phyloP scores from a whole-genome alignment of 2,797 vertebrate genomes.

The Tachyglossus aculeatus region DNA sequence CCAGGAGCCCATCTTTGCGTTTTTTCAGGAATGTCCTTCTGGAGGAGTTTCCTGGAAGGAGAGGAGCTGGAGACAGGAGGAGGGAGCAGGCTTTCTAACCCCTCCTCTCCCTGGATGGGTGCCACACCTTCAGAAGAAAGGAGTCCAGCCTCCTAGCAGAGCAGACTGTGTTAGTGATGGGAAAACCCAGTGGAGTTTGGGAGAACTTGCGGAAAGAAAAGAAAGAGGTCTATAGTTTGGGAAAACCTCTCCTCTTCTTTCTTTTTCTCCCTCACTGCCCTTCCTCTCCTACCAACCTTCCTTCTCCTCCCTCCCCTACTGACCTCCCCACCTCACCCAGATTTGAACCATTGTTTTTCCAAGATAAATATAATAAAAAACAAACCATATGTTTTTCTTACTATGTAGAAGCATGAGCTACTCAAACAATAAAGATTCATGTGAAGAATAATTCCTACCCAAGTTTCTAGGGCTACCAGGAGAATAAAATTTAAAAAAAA shows the following conservation, averaged over 20 bases:
- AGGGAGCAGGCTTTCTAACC: neutral
- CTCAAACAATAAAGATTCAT: neutral
- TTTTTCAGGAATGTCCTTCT: too few species aligned
- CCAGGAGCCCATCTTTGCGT: too few species aligned
- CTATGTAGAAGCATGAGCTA: neutral
- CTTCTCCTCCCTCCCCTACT: too few species aligned
- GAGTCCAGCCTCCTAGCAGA: constrained; percentile 16
- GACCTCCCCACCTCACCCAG: neutral
- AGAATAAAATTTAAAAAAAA: too few species aligned
- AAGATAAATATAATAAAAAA: constrained; percentile 28
- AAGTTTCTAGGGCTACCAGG: neutral
- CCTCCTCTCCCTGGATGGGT: neutral
- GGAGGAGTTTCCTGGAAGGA: too few species aligned
- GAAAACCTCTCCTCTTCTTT: too few species aligned
- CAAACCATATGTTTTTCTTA: constrained; percentile 7
- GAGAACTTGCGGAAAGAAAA: neutral
- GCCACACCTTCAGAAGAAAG: neutral
- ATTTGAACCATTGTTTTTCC: constrained; percentile 15
- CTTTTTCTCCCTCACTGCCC: too few species aligned
- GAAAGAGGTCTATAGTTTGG: neutral
- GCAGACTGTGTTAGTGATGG: constrained; percentile 20
- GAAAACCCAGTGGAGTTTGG: neutral
- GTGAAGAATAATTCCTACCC: neutral
- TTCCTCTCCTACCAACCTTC: too few species aligned
- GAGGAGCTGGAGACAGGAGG: neutral